Evolutionary conservation across 2,113 vertebrate genomes (phyloP).

Genomic region (Ctenomys sociabilis): DNA sequence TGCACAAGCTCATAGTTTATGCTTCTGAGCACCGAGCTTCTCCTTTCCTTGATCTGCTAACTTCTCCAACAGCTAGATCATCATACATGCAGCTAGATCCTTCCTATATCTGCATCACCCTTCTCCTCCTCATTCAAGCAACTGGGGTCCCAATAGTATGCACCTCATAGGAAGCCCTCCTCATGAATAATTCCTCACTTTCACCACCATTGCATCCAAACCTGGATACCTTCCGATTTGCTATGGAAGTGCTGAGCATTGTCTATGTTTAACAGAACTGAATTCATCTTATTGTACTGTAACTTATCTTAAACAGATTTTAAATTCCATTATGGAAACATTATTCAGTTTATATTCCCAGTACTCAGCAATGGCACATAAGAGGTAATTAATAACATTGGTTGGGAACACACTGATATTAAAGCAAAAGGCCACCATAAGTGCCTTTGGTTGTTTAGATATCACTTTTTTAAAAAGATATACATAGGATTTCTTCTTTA

Average conservation of each 20-base stretch:
- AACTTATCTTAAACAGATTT: background rate
- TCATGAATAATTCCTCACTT: background rate
- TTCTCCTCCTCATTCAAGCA: background rate
- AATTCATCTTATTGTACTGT: background rate
- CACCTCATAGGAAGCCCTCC: accelerated
- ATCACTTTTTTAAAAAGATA: background rate
- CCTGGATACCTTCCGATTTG: background rate
- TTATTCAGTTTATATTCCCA: background rate
- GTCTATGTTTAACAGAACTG: background rate
- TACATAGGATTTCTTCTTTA: background rate
- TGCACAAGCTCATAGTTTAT: background rate
- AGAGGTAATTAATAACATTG: background rate
- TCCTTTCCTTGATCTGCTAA: background rate
- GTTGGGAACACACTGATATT: background rate
- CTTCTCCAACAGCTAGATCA: background rate
- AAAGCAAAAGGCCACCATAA: background rate
- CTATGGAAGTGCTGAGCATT: background rate
- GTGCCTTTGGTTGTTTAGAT: background rate
- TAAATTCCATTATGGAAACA: background rate
- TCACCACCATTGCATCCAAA: background rate
- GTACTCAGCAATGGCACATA: background rate
- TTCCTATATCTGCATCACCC: background rate
- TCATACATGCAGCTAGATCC: background rate
- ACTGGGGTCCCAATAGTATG: background rate
- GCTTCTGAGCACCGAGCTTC: background rate